A percentile compares a stretch with the other conserved stretches of the same genome.
Conservation (phyloP, 2,113 vertebrate genomes). For the Antigone vipio region DNA sequence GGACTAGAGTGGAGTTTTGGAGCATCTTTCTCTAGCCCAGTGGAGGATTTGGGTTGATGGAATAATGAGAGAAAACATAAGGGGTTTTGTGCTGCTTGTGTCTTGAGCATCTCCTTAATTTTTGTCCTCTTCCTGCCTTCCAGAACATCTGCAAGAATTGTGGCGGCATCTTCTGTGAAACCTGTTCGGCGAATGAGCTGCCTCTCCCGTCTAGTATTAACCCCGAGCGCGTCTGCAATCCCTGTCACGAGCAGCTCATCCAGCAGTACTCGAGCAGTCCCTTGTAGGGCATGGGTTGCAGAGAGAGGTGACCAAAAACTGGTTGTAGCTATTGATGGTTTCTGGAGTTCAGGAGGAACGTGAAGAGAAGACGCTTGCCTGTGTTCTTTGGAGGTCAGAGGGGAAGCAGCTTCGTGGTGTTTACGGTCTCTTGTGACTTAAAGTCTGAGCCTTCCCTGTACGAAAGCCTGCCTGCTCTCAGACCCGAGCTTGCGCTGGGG, state of each 20-base stretch:
- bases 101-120: not conserved
- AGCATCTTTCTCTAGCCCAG: too few species aligned
- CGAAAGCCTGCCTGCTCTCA: not conserved
- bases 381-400: not conserved
- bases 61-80: not conserved
- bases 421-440: not conserved
- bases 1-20: not conserved
- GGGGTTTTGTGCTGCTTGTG: too few species aligned
- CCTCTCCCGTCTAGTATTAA: constrained; percentile 91
- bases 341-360: not conserved
- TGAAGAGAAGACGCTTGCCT: not conserved
- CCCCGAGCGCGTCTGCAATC: constrained; percentile 82
- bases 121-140: not conserved
- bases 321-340: not conserved
- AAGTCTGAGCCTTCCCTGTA: not conserved
- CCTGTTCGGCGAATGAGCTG: constrained; percentile 82
- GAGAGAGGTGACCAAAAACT: not conserved
- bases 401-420: not conserved
- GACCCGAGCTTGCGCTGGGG: not conserved
- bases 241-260: constrained; percentile 81
- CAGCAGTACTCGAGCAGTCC: constrained; percentile 85
- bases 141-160: constrained; percentile 90
- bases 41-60: not conserved
- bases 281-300: constrained; percentile 46
- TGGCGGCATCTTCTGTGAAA: constrained; percentile 80